Evolutionary conservation across 2,888 invertebrate genomes (phyloP), one percentile per base, ranked within the genome.

Genomic region (Caenorhabditis sinica): DNA sequence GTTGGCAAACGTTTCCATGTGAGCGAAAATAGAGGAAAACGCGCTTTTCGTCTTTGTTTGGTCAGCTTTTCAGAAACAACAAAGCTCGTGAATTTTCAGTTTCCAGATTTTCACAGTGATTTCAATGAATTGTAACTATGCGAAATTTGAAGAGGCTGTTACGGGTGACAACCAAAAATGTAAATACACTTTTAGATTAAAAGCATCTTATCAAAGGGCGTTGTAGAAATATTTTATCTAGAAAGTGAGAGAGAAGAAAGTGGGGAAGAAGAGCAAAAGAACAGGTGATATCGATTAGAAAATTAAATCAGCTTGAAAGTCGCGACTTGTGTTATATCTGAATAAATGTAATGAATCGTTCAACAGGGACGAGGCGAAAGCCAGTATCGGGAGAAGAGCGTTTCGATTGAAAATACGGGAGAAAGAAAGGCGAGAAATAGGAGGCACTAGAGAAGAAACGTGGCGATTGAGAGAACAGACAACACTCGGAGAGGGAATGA

Each of bases 341-440:
- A 71, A 72, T 71, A 71, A 71, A 56, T 72, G 51, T 43, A 77
- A 71, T 65, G 79, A 65, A 79, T 72, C 65, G 63, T 53, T 74
- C 56, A 30, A 65, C 33, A 76, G 43, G 45, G 65, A 79, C 77
- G 63, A n/a, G 43, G 40, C 36, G 61, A 79, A 79, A 79, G 79
- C 72, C 65, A 79, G 79, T 61, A 65, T 69, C 56, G 69, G 72
- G 65, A 79, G 72, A 30, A 56, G 71, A 81, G 71, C 66, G 80
- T 40, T 73, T 81, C 73, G 68, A 81, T 68, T 73, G 73, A 51
- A 73, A 73, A 81, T 66, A 80, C 65, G 60, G 49, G 36, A 43
- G 36, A 72, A 68, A 73, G 73, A 66, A 66, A 60, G 65, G 60
- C 36, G 73, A 68, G 72, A 73, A 68, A 60, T 15, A 56, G 25